Conservation (phyloP, 1,140 invertebrate genomes). For the Melipona quadrifasciata region DNA sequence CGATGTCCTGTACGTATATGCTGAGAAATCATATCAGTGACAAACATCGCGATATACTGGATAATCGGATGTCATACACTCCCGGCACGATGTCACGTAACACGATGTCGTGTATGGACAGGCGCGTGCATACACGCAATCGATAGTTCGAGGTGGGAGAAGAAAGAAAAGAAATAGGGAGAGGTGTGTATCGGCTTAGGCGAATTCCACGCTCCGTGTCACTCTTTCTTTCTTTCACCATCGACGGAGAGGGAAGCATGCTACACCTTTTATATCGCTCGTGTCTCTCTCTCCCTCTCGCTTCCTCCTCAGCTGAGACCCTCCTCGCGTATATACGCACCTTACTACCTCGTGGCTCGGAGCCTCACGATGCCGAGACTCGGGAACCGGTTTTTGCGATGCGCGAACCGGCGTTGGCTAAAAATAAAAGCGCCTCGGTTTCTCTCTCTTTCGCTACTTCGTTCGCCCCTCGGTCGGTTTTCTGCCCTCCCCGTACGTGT, state of each 20-base stretch:
- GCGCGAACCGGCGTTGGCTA: constrained; percentile 60
- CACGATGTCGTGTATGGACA: constrained; percentile 6
- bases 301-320: constrained; percentile 45
- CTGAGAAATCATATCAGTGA: constrained; percentile 28
- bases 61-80: constrained; percentile 50
- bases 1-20: constrained; percentile 5
- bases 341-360: constrained; percentile 51
- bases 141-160: constrained; percentile 50
- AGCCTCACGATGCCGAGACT: constrained; percentile 17
- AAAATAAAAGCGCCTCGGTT: constrained; percentile 67
- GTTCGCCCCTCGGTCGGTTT: constrained; percentile 33
- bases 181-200: constrained; percentile 54
- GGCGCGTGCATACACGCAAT: constrained; percentile 54
- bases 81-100: constrained; percentile 44
- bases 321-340: constrained; percentile 55
- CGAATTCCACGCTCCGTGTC: constrained; percentile 61
- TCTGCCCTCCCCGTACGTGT: constrained; percentile 12
- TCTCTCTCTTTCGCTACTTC: constrained; percentile 15
- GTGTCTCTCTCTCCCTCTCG: constrained; percentile 26
- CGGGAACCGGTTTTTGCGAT: constrained; percentile 74
- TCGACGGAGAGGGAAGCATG: neutral
- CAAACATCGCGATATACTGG: constrained; percentile 8
- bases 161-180: constrained; percentile 13
- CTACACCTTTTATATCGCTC: constrained; percentile 38
- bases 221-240: constrained; percentile 26